These are phyloP conservation scores for Hylaea fasciaria DNA, from an alignment of 2,888 invertebrate genomes.

Conservation along the genomic window DNA sequence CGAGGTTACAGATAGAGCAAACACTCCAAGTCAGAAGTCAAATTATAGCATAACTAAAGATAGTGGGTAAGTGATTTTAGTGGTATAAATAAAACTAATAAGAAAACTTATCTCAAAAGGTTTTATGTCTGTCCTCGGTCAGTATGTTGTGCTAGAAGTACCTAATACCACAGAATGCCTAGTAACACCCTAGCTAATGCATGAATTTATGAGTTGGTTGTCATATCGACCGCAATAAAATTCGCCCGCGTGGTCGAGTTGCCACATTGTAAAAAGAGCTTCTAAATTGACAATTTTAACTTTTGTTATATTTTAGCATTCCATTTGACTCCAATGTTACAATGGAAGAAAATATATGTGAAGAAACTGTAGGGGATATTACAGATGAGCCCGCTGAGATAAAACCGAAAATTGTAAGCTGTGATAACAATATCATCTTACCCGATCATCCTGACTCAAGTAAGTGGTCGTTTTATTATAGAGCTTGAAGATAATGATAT, in stretches of 20 bases:
- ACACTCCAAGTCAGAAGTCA: slow-evolving; percentile 24
- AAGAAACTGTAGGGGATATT: neutral
- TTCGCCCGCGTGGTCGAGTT: too few relatives aligned
- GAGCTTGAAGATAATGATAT: too few relatives aligned
- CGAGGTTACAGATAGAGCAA: slow-evolving; percentile 39
- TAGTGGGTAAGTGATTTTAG: slow-evolving; percentile 4
- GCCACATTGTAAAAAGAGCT: too few relatives aligned
- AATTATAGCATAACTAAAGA: slow-evolving; percentile 14
- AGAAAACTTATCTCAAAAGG: too few relatives aligned
- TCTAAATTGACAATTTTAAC: too few relatives aligned
- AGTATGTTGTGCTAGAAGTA: too few relatives aligned
- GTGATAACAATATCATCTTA: neutral
- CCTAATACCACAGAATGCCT: too few relatives aligned
- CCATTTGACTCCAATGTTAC: neutral
- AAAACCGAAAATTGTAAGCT: slow-evolving; percentile 3
- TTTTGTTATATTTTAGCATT: neutral
- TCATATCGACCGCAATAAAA: too few relatives aligned
- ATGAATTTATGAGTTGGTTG: too few relatives aligned
- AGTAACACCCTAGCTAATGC: too few relatives aligned
- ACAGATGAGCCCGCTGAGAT: neutral
- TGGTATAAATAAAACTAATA: neutral
- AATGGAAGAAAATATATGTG: neutral
- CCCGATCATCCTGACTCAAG: neutral
- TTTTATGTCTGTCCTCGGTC: neutral
- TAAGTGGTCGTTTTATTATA: too few relatives aligned